Conservation (phyloP, 2,797 vertebrate species). For the Pantherophis alleghaniensis region DNA sequence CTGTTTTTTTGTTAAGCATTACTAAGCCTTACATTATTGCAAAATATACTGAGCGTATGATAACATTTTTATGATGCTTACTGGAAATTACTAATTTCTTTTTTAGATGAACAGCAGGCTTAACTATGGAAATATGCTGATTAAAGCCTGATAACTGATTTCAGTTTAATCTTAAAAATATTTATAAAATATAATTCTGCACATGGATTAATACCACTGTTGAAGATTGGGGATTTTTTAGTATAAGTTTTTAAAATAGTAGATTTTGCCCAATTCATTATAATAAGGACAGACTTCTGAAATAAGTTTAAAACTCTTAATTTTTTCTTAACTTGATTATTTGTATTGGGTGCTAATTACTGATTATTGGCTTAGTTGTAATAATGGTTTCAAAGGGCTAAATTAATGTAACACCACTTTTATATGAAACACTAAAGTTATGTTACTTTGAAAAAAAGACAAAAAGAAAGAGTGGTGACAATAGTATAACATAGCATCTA, state of each 20-base stretch:
- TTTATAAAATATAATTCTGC: background rate
- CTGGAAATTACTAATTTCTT: background rate
- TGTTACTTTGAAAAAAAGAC: background rate
- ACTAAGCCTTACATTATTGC: background rate
- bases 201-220: background rate
- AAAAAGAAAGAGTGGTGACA: background rate
- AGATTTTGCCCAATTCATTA: background rate
- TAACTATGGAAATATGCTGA: background rate
- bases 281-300: background rate
- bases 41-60: background rate
- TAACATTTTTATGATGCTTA: background rate
- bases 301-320: background rate
- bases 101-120: background rate
- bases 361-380: background rate
- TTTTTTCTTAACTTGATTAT: background rate
- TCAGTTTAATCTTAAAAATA: background rate
- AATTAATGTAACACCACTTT: background rate
- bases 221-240: background rate
- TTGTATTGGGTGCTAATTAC: background rate
- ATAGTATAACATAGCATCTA: background rate
- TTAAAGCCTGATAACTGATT: background rate
- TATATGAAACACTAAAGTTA: background rate
- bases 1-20: background rate
- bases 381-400: background rate
- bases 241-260: background rate